These are phyloP conservation scores for Rhinoptilus africanus DNA, from an alignment of 2,113 vertebrate species.

Conservation along the genomic window DNA sequence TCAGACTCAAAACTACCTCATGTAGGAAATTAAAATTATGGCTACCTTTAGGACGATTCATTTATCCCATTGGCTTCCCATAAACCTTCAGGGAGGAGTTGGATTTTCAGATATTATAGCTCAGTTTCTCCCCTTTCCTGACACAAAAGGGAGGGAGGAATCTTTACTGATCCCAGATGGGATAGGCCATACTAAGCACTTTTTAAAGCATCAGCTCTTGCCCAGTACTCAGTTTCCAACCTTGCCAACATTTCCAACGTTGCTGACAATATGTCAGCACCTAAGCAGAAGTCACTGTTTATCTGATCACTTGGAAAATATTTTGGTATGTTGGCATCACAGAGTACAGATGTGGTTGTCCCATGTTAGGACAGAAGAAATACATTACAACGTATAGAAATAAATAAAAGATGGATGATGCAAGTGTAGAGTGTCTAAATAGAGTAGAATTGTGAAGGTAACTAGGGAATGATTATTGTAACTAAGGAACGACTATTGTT, in stretches of 20 bases:
- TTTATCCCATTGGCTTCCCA: neutral
- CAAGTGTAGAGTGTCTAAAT: neutral
- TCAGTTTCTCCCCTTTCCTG: neutral
- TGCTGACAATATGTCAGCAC: neutral
- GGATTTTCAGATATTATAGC: neutral
- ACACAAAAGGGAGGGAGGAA: neutral
- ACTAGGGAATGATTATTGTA: neutral
- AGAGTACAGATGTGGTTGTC: neutral
- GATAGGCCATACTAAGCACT: neutral
- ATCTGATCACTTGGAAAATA: neutral
- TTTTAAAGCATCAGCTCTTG: neutral
- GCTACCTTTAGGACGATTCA: neutral
- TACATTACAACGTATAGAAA: neutral
- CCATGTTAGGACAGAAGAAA: neutral
- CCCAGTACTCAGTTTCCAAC: neutral
- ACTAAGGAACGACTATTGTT: neutral
- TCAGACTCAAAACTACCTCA: neutral
- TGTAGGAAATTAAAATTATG: slow-evolving; percentile 7
- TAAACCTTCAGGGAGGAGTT: neutral
- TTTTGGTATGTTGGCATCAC: neutral
- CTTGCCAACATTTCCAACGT: neutral
- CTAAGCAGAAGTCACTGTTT: neutral
- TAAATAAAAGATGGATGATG: neutral
- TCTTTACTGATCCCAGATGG: neutral
- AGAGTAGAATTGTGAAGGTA: neutral